Evolutionary conservation across 2,113 vertebrate species (phyloP).

Genomic region (Prionailurus viverrinus): DNA sequence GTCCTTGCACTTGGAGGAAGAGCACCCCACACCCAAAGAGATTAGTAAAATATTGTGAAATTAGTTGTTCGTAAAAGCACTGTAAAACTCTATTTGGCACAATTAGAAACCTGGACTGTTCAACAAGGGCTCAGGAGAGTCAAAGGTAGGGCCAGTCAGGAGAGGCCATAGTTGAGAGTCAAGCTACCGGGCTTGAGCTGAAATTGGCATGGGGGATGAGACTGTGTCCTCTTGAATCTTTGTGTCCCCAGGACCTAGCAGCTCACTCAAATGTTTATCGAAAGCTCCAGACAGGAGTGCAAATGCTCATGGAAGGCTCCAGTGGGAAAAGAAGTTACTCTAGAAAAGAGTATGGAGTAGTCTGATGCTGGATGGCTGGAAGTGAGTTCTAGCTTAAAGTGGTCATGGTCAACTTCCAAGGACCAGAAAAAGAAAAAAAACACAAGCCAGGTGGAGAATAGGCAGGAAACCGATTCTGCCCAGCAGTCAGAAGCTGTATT

Average conservation of each 20-base stretch:
- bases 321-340: not conserved
- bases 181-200: not conserved
- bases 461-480: not conserved
- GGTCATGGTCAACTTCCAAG: not conserved
- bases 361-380: not conserved
- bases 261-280: not conserved
- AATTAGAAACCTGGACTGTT: slow-evolving; percentile 15
- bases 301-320: not conserved
- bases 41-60: not conserved
- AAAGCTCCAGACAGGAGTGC: not conserved
- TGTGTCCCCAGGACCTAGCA: not conserved
- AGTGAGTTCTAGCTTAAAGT: not conserved
- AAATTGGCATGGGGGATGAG: not conserved
- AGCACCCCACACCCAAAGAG: not conserved
- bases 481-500: not conserved
- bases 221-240: not conserved
- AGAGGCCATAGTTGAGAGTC: not conserved
- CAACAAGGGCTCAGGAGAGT: not conserved
- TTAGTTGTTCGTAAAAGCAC: not conserved
- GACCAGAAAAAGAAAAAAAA: not conserved
- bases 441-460: not conserved
- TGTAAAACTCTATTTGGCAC: not conserved
- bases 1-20: not conserved
- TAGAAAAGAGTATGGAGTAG: not conserved
- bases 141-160: not conserved